Evolutionary conservation across 2,888 invertebrate genomes (phyloP).

Genomic region (Oasisia sp.): DNA sequence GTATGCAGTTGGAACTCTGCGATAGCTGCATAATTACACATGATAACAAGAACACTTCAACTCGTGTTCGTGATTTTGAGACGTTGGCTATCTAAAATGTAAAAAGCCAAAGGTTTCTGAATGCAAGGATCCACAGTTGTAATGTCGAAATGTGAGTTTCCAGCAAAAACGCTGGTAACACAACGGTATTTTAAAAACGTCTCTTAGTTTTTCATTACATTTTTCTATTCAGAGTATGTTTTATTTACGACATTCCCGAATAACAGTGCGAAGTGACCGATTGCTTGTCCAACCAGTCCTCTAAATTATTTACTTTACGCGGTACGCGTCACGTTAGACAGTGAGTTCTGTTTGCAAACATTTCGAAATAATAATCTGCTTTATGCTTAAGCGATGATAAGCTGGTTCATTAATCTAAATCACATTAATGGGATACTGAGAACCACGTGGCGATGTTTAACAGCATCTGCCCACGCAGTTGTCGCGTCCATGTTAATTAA

Average conservation of each 20-base stretch:
- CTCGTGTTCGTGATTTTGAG: background rate
- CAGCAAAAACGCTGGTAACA: too few relatives aligned
- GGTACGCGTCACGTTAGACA: too few relatives aligned
- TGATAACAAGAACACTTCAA: background rate
- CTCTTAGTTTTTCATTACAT: background rate
- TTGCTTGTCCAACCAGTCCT: too few relatives aligned
- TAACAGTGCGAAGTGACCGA: too few relatives aligned
- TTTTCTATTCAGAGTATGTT: background rate
- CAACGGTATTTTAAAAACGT: background rate
- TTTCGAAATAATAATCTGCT: background rate
- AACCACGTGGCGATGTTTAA: background rate
- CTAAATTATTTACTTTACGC: too few relatives aligned
- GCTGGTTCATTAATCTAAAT: background rate
- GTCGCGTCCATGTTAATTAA: slow-evolving; percentile 2
- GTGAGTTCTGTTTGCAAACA: too few relatives aligned
- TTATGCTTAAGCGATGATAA: background rate
- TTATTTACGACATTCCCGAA: too few relatives aligned
- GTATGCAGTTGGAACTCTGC: background rate
- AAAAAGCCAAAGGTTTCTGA: too few relatives aligned
- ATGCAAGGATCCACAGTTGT: too few relatives aligned
- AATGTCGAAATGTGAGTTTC: too few relatives aligned
- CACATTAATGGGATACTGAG: background rate
- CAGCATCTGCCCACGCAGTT: background rate
- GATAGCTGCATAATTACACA: background rate
- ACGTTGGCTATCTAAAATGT: background rate